Base-by-base conservation (phyloP, 1,140 invertebrate species). In the Zaprionus ornatus region DNA sequence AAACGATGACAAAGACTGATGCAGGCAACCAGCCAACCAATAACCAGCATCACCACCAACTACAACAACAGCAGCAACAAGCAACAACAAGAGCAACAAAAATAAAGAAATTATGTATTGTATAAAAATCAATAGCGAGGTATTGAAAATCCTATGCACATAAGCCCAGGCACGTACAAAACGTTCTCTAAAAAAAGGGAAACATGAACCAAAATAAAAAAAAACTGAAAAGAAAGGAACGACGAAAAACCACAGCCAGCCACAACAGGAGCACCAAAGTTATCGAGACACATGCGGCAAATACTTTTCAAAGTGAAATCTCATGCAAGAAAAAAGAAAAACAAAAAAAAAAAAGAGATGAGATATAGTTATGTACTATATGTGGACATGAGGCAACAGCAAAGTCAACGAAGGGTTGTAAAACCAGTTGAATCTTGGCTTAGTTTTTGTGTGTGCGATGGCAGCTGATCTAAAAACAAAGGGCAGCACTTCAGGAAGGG, bases 131-230 rank as follows among this genome's bases (percentile, higher is more conserved):
- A 90, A 90, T 90, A 90, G 82, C 77, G 67, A 81, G 61, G 74
- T 80, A 90, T 85, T 90, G 85, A 85, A 87, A 87, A 90, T 90
- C 85, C 85, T 90, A 85, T 90, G 81, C 85, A 90, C 85, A 90
- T 82, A 90, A 82, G 75, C 81, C 76, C 62, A 50, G 73, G 85
- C 85, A 90, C 85, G 85, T 90, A 90, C 85, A 79, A 82, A 87
- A 84, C 81, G 85, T 90, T 90, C 59, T 74, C 65, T 19, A 63
- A 69, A 65, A 74, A 75, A 54, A 72, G 64, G 27, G 54, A 72
- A 60, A 69, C 73, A 80, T 63, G 56, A 71, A 82, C 45, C 64
- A 70, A 60, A 65, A 68, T 56, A 64, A 61, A 84, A 67, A 71
- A 70, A 81, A 52, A 68, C 50, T 37, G 61, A 62, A 48, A 52